Conservation (phyloP, 2,113 vertebrate species). For the Aptenodytes patagonicus region DNA sequence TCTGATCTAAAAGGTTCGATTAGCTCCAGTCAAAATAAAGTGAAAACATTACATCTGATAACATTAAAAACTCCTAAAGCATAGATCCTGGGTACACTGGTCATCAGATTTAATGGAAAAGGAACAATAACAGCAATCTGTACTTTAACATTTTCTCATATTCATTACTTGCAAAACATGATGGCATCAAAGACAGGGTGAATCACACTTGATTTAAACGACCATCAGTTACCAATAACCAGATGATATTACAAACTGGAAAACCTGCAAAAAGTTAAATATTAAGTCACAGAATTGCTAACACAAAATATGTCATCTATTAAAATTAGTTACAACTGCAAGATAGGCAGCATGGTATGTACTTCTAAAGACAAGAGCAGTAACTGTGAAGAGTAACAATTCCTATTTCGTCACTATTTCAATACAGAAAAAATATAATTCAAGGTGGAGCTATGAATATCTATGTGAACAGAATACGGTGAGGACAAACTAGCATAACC, state of each 20-base stretch:
- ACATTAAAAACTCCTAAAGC: neutral
- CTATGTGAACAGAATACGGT: fast-evolving
- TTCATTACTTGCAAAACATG: neutral
- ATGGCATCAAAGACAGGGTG: neutral
- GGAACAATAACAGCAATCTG: neutral
- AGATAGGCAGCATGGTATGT: neutral
- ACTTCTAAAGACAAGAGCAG: neutral
- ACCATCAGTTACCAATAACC: neutral
- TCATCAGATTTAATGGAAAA: neutral
- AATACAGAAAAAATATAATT: neutral
- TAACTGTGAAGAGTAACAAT: neutral
- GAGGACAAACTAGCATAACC: neutral
- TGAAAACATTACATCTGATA: neutral
- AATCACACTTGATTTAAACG: neutral
- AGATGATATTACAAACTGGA: neutral
- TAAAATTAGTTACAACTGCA: neutral
- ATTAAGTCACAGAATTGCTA: neutral
- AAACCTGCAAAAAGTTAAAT: neutral
- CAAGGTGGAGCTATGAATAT: neutral
- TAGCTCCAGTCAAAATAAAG: neutral
- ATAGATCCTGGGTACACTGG: neutral
- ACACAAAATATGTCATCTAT: neutral
- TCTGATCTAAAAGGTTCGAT: neutral
- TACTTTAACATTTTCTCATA: neutral
- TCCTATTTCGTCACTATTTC: neutral